These are phyloP conservation scores for Passer domesticus DNA, from an alignment of 2,113 vertebrate genomes.

Conservation along the genomic window DNA sequence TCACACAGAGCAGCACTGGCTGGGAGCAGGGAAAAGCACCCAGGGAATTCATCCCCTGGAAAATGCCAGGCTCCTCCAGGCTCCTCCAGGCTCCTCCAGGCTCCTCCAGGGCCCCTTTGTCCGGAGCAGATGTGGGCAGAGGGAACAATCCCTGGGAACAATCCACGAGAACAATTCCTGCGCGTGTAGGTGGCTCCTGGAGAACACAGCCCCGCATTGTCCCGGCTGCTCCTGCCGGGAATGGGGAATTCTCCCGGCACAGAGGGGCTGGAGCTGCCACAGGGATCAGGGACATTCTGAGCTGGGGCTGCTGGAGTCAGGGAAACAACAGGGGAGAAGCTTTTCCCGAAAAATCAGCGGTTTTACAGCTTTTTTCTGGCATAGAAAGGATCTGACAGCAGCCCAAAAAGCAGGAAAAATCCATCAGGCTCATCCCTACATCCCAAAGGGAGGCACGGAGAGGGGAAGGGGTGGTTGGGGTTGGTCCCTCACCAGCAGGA, in stretches of 20 bases:
- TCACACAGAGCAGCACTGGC: accelerated
- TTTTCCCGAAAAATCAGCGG: not conserved
- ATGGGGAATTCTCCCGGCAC: not conserved
- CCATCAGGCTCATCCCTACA: not conserved
- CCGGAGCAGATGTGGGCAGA: not conserved
- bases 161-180: not conserved
- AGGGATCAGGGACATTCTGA: accelerated
- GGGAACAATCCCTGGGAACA: not conserved
- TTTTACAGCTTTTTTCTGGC: accelerated
- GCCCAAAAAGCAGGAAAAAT: not conserved
- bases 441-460: not conserved
- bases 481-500: not conserved
- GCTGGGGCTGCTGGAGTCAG: too few species aligned
- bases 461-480: not conserved
- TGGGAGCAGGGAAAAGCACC: not conserved
- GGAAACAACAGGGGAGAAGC: not conserved
- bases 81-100: not conserved
- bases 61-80: not conserved
- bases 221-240: not conserved
- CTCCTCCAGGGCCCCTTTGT: not conserved
- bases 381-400: not conserved
- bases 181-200: slow-evolving; percentile 7
- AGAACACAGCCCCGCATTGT: slow-evolving; percentile 49
- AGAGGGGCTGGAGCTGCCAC: not conserved
- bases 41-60: not conserved